A percentile compares a stretch with the other conserved stretches of the same genome.
These are phyloP conservation scores for Bibio marci DNA, from an alignment of 2,888 invertebrate genomes.

Conservation along the genomic window DNA sequence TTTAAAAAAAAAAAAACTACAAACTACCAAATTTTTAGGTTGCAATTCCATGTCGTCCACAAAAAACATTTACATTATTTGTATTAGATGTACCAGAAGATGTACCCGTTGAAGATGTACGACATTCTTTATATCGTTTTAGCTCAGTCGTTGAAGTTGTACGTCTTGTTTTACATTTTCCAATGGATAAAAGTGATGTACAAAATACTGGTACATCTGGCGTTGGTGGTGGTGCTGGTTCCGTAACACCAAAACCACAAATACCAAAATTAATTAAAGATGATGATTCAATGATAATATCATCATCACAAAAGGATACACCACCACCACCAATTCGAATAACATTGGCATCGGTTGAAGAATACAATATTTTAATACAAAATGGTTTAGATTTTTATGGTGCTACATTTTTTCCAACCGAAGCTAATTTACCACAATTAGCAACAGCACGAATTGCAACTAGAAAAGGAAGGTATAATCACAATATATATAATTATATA, in stretches of 20 bases:
- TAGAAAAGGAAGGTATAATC: slow-evolving; percentile 29
- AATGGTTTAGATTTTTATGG: slow-evolving; percentile 77
- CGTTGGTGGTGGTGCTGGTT: slow-evolving; percentile 15
- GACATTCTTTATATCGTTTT: slow-evolving; percentile 64
- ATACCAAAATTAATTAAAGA: slow-evolving; percentile 32
- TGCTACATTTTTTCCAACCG: slow-evolving; percentile 74
- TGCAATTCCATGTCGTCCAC: slow-evolving; percentile 69
- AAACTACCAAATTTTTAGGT: slow-evolving; percentile 31
- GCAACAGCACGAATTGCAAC: slow-evolving; percentile 41
- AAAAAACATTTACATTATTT: slow-evolving; percentile 71
- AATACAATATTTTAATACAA: slow-evolving; percentile 60
- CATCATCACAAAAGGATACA: slow-evolving; percentile 32
- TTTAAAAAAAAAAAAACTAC: slow-evolving; percentile 1
- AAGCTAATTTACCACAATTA: slow-evolving; percentile 49
- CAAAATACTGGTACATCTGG: neutral
- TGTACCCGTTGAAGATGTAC: slow-evolving; percentile 68
- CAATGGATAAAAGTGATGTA: slow-evolving; percentile 12
- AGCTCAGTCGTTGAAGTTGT: slow-evolving; percentile 66
- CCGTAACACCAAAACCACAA: slow-evolving; percentile 30
- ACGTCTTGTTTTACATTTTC: slow-evolving; percentile 37
- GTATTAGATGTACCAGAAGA: slow-evolving; percentile 72
- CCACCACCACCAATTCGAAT: slow-evolving; percentile 50
- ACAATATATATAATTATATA: no score
- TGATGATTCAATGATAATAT: slow-evolving; percentile 25
- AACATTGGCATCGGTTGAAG: slow-evolving; percentile 57